Conservation (phyloP, 2,113 vertebrate genomes). For the Atlantisia rogersi region DNA sequence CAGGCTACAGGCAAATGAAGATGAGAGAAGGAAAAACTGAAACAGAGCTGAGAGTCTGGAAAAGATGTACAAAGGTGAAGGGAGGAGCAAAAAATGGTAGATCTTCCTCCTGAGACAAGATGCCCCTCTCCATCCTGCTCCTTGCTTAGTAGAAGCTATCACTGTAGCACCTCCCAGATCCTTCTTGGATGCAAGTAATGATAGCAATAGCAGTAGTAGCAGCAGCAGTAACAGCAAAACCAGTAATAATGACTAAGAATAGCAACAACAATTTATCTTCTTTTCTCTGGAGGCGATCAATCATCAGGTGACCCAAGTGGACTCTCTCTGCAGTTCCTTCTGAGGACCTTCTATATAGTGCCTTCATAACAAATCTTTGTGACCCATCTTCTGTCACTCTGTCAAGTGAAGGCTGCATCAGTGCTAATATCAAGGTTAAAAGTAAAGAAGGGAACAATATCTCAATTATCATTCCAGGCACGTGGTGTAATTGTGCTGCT, state of each 20-base stretch:
- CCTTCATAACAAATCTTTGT: not conserved
- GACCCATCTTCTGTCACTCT: not conserved
- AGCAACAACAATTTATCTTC: not conserved
- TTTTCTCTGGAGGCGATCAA: not conserved
- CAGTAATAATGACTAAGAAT: not conserved
- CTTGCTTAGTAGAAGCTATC: not conserved
- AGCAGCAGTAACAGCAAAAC: not conserved
- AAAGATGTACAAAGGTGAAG: not conserved
- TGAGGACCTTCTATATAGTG: not conserved
- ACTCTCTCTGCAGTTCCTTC: not conserved
- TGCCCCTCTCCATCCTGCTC: not conserved
- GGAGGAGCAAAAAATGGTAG: not conserved
- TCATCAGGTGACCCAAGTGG: not conserved
- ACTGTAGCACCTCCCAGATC: not conserved
- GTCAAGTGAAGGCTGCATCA: not conserved
- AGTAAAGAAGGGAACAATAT: constrained; percentile 11
- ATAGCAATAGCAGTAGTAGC: not conserved
- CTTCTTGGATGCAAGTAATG: not conserved
- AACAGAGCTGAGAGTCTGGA: not conserved
- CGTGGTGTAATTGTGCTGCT: constrained; percentile 33
- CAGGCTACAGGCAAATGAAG: not conserved
- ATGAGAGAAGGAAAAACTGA: not conserved
- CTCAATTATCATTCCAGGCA: constrained; percentile 57
- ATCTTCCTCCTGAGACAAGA: not conserved
- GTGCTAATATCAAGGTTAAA: constrained; percentile 27